Evolutionary conservation across 1,140 invertebrate genomes (phyloP).

Genomic region (Plectus sambesii): DNA sequence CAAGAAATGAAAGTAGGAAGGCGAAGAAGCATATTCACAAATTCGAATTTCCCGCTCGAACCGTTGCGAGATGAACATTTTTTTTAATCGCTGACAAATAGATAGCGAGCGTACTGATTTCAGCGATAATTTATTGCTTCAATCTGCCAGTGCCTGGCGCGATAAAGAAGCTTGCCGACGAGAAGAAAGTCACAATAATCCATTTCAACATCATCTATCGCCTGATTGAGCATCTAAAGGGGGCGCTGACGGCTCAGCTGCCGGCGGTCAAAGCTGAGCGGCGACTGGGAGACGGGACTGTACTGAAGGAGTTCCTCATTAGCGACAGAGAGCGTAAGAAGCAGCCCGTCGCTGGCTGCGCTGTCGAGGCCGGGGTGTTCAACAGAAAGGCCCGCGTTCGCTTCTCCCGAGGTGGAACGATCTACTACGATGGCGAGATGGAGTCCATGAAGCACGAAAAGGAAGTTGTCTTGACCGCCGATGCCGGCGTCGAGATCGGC

Average conservation of each 20-base stretch:
- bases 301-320: constrained; percentile 39
- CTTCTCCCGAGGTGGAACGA: constrained; percentile 17
- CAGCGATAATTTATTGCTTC: constrained; percentile 39
- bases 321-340: constrained; percentile 31
- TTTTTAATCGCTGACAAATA: too few species aligned
- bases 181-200: constrained; percentile 28
- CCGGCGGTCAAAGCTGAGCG: constrained; percentile 22
- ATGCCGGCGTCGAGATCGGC: constrained; percentile 37
- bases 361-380: constrained; percentile 39
- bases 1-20: too few species aligned
- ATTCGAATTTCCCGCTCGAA: too few species aligned
- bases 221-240: constrained; percentile 33
- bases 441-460: constrained; percentile 38
- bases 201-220: constrained; percentile 41
- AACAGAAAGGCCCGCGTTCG: constrained; percentile 23
- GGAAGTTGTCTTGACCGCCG: constrained; percentile 30
- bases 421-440: constrained; percentile 34
- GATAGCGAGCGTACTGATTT: constrained; percentile 9
- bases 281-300: constrained; percentile 37
- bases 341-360: constrained; percentile 36
- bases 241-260: constrained; percentile 16
- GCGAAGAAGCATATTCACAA: too few species aligned
- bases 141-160: constrained; percentile 25
- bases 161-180: constrained; percentile 23
- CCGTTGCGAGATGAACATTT: too few species aligned